phyloP scores from a whole-genome alignment of 2,888 invertebrate species.

The Ectobius pallidus region DNA sequence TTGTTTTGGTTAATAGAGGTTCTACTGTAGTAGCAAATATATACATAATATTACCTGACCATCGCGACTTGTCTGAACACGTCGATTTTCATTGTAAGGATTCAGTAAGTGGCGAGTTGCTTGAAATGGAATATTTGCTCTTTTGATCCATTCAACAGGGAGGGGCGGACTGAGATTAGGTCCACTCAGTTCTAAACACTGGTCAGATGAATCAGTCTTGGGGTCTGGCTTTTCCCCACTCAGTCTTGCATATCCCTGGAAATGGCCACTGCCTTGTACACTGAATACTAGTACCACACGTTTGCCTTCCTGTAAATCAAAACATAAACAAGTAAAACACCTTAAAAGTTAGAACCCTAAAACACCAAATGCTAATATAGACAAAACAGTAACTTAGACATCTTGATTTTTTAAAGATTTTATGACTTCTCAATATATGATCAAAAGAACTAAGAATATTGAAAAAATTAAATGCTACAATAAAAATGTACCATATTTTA shows the following conservation, averaged over 20 bases:
- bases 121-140: conserved; percentile 57
- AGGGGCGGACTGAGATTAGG: conserved; percentile 52
- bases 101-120: conserved; percentile 61
- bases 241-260: conserved; percentile 57
- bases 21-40: no score
- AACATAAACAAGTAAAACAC: no score
- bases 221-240: conserved; percentile 41
- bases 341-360: no score
- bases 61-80: conserved; percentile 63
- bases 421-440: no score
- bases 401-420: no score
- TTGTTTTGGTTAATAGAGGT: no score
- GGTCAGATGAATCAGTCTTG: conserved; percentile 48
- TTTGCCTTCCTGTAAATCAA: conserved; percentile 52
- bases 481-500: no score
- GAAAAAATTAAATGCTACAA: no score
- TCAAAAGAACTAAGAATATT: no score
- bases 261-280: conserved; percentile 59
- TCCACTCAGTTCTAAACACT: conserved; percentile 51
- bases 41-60: conserved; percentile 57
- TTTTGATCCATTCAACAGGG: conserved; percentile 57
- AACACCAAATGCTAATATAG: no score
- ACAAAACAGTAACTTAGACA: no score
- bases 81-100: conserved; percentile 62
- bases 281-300: conserved; percentile 60